These are phyloP conservation scores for Semotilus atromaculatus DNA, from an alignment of 2,797 vertebrate genomes.

Conservation along the genomic window DNA sequence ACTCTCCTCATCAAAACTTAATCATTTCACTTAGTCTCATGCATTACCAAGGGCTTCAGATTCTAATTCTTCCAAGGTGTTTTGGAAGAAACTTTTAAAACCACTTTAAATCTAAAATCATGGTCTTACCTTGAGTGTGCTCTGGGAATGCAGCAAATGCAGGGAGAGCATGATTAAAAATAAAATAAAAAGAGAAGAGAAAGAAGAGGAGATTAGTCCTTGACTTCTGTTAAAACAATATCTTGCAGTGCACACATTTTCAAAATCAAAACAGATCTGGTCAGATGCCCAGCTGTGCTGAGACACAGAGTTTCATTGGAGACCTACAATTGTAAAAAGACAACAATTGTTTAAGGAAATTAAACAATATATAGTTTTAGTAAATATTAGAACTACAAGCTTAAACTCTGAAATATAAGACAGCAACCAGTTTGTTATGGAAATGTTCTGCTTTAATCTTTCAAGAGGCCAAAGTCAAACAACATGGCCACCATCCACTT, in stretches of 20 bases:
- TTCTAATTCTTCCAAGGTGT: background rate
- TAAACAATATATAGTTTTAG: background rate
- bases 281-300: background rate
- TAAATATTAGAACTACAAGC: background rate
- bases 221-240: background rate
- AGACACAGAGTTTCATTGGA: background rate
- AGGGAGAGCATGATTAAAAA: background rate
- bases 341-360: background rate
- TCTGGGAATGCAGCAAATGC: slow-evolving; percentile 37
- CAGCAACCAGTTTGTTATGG: background rate
- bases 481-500: background rate
- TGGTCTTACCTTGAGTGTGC: slow-evolving; percentile 58
- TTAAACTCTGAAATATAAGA: background rate
- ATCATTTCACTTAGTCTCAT: slow-evolving; percentile 8
- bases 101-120: background rate
- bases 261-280: background rate
- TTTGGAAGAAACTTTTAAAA: background rate
- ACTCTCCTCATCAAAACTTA: slow-evolving; percentile 48
- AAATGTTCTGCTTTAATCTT: background rate
- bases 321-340: background rate
- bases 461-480: background rate
- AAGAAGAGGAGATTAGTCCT: background rate
- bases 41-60: background rate
- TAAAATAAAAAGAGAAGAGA: background rate
- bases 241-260: background rate